Percentiles rank a stretch among this genome's conserved stretches.
These are phyloP conservation scores for Acromyrmex echinatior DNA, from an alignment of 1,140 invertebrate species.

Conservation along the genomic window DNA sequence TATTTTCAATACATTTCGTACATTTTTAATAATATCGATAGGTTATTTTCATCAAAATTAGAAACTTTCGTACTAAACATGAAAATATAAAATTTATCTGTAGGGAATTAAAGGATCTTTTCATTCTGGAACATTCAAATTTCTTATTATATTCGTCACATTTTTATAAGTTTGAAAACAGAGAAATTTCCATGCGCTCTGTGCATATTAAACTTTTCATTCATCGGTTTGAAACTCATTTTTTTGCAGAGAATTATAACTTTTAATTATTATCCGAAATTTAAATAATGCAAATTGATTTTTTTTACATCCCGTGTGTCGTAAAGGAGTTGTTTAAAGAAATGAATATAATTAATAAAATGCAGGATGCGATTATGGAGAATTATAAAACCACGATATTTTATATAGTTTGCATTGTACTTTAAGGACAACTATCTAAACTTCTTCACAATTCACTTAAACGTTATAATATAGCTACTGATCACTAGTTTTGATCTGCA, in stretches of 20 bases:
- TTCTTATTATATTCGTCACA: background rate
- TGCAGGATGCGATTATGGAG: no score
- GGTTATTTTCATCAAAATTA: background rate
- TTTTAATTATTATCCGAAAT: constrained; percentile 25
- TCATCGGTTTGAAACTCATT: background rate
- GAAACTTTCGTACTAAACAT: background rate
- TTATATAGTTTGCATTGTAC: no score
- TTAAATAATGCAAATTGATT: constrained; percentile 10
- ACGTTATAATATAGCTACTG: no score
- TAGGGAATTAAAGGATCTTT: background rate
- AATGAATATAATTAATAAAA: no score
- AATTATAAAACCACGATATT: no score
- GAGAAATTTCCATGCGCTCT: background rate
- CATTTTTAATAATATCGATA: background rate
- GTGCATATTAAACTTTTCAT: background rate
- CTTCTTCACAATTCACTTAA: no score
- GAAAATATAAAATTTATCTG: background rate
- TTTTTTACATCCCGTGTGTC: background rate
- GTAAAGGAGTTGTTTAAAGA: background rate
- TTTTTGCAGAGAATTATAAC: constrained; percentile 26
- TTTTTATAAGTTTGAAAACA: constrained; percentile 9
- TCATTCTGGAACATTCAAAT: background rate
- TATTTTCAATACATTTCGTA: no score
- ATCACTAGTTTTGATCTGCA: no score
- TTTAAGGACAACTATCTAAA: no score